Evolutionary conservation across 2,888 invertebrate species (phyloP).

Genomic region (Odontothrips loti): DNA sequence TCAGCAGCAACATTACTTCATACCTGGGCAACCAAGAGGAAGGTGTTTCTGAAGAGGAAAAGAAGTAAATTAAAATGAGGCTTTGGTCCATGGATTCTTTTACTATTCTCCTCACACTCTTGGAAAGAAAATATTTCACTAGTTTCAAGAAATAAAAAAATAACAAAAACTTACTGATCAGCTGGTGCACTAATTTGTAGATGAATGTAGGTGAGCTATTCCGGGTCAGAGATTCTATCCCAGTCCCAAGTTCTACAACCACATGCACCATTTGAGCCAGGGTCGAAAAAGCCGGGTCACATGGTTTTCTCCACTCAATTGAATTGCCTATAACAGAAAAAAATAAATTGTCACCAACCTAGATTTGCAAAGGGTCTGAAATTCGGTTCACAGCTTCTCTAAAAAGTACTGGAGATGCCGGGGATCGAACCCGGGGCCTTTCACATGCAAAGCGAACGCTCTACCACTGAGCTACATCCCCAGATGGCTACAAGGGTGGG

Average conservation of each 20-base stretch:
- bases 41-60: background rate
- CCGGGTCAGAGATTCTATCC: background rate
- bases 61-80: background rate
- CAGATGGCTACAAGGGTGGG: slow-evolving; percentile 38
- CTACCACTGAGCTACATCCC: slow-evolving; percentile 98
- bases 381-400: no score
- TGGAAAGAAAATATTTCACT: background rate
- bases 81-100: no score
- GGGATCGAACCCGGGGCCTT: slow-evolving; percentile 99
- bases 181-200: background rate
- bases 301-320: background rate
- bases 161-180: background rate
- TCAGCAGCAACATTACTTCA: background rate
- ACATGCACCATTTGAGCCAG: background rate
- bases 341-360: no score
- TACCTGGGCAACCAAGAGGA: background rate
- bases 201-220: background rate
- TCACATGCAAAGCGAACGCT: slow-evolving; percentile 99
- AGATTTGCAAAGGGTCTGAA: no score
- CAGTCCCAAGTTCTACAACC: background rate
- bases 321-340: background rate
- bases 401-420: slow-evolving; percentile 71
- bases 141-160: background rate
- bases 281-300: background rate
- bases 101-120: background rate